Base-by-base conservation (phyloP, 2,888 invertebrate species). In the Lithophane socia region DNA sequence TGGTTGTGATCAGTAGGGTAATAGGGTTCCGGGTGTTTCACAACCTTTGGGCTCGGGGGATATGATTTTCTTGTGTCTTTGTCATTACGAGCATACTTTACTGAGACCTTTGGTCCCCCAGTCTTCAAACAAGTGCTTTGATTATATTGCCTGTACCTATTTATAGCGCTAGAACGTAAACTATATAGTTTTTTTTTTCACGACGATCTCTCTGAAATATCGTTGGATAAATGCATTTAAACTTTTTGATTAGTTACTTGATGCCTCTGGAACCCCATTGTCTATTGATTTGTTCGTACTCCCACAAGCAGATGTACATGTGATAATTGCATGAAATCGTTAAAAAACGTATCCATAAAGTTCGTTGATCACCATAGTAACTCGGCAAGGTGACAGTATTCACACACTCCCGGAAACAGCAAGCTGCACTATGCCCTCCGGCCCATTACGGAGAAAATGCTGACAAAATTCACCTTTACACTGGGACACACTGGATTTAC, bases 381-480 rank as follows among this genome's bases (percentile, higher is more conserved):
- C 92, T 80, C 80, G 83, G 89, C 94, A 94, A 95, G 94, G 95
- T 95, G 95, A 93, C 94, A 93, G 83, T 81, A 88, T 94, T 94
- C 95, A 94, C 94, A 95, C 92, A 93, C 91, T 88, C 89, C 94
- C 95, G 95, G 95, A 96, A 94, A 91, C 90, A 82, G 92, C 95
- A 95, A 95, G 95, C 95, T 96, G 96, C 95, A 93, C 92, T 91
- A 66, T 83, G 75, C 87, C 88, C 87, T 88, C 79, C 74, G 69
- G 56, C 66, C 76, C 66, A 78, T 76, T 85, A 84, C 68, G 70
- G 81, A 85, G 76, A 80, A 81, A 82, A 81, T 73, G 12, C 54
- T 52, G 29, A 73, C 65, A 58, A 52, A 58, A 66, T 9, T 21
- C 42, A 71, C 8, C 3, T 58, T 54, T 52, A 52, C 42, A 18